phyloP scores from a whole-genome alignment of 1,140 invertebrate genomes.

The Procambarus virginalis region DNA sequence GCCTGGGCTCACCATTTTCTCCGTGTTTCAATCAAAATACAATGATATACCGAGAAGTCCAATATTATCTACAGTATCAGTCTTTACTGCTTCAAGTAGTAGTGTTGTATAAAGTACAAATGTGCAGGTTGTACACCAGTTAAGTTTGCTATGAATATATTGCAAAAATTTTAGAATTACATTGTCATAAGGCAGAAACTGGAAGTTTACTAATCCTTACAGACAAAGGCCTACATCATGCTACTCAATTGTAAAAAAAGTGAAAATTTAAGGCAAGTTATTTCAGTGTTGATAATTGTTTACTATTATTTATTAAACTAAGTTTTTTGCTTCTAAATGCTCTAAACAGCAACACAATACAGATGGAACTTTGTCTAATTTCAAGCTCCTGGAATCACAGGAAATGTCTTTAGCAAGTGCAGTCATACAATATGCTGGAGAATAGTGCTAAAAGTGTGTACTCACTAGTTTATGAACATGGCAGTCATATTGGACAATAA shows the following conservation, averaged over 20 bases:
- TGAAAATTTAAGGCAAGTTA: constrained; percentile 51
- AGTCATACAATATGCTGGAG: neutral
- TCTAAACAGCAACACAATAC: constrained; percentile 2
- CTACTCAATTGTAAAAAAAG: constrained; percentile 32
- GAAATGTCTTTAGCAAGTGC: neutral
- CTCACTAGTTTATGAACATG: neutral
- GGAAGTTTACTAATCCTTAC: constrained; percentile 23
- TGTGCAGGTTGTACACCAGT: neutral
- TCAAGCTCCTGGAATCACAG: neutral
- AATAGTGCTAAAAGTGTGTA: neutral
- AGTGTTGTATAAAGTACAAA: neutral
- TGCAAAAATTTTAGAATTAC: neutral
- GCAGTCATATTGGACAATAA: neutral
- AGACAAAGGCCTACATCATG: constrained; percentile 25
- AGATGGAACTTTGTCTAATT: neutral
- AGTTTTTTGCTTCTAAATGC: neutral
- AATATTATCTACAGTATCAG: too few species aligned
- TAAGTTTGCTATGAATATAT: neutral
- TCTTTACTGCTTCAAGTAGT: too few species aligned
- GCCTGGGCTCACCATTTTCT: neutral
- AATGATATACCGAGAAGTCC: neutral
- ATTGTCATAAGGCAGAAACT: constrained; percentile 13
- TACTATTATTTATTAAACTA: constrained; percentile 15
- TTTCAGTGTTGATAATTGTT: constrained; percentile 24
- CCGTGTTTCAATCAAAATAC: neutral